Percentiles rank a stretch among this genome's conserved stretches.
Evolutionary conservation across 2,797 vertebrate species (phyloP).

Genomic region (Margarornis squamiger): DNA sequence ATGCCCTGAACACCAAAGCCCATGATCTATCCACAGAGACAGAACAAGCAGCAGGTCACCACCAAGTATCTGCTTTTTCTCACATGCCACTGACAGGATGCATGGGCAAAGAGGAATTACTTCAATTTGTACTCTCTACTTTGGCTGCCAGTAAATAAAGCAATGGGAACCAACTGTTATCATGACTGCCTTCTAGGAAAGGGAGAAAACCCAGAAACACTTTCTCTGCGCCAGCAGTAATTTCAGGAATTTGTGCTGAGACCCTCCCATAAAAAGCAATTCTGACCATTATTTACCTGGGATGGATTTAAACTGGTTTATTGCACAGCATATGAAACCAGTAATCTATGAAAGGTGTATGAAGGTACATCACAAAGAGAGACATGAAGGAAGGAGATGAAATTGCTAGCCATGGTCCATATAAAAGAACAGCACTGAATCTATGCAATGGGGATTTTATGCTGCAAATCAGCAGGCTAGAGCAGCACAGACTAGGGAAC

Average conservation of each 20-base stretch:
- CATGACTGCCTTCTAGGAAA: constrained; percentile 22
- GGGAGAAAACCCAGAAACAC: background rate
- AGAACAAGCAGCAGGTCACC: background rate
- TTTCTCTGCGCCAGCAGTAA: background rate
- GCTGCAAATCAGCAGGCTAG: background rate
- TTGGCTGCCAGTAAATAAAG: constrained; percentile 13
- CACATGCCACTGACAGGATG: background rate
- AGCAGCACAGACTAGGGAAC: background rate
- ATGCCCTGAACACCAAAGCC: background rate
- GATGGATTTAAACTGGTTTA: background rate
- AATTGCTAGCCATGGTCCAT: background rate
- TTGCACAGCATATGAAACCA: background rate
- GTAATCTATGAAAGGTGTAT: background rate
- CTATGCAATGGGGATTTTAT: background rate
- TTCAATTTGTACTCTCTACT: background rate
- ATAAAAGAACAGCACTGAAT: background rate
- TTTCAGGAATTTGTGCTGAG: background rate
- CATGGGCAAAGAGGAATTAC: background rate
- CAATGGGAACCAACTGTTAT: background rate
- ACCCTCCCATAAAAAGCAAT: background rate
- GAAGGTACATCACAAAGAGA: background rate
- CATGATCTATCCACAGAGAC: constrained; percentile 18
- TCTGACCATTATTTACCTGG: background rate
- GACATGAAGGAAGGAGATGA: background rate
- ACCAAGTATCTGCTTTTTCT: constrained; percentile 34